phyloP scores from a whole-genome alignment of 2,113 vertebrate genomes.

The Carassius gibelio region DNA sequence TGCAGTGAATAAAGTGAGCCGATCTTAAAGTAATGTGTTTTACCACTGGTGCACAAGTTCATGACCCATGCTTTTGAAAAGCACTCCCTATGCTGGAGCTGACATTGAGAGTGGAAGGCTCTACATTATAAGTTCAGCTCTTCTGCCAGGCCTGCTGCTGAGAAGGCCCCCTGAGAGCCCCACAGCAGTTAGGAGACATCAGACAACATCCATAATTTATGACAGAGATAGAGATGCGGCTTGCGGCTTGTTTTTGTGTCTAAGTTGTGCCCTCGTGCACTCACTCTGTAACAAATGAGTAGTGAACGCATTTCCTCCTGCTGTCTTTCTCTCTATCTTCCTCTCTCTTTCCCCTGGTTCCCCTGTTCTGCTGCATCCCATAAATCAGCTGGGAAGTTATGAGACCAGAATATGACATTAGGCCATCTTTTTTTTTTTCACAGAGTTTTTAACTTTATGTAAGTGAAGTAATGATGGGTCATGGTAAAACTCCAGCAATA shows the following conservation, averaged over 20 bases:
- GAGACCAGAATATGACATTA: not conserved
- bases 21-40: slow-evolving; percentile 6
- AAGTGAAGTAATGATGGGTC: slow-evolving; percentile 21
- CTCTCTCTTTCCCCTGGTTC: not conserved
- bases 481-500: not conserved
- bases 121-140: slow-evolving; percentile 13
- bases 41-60: slow-evolving; percentile 6
- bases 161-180: slow-evolving; percentile 46
- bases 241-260: slow-evolving; percentile 49
- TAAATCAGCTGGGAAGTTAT: slow-evolving; percentile 30
- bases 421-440: not conserved
- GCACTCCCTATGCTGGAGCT: slow-evolving; percentile 18
- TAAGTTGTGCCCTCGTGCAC: slow-evolving; percentile 29
- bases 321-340: slow-evolving; percentile 1
- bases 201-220: slow-evolving; percentile 58
- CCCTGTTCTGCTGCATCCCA: not conserved
- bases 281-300: slow-evolving; percentile 46
- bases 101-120: slow-evolving; percentile 27
- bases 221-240: slow-evolving; percentile 45
- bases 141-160: slow-evolving; percentile 30
- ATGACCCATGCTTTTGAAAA: slow-evolving; percentile 23
- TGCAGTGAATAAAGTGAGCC: not conserved
- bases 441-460: slow-evolving; percentile 2
- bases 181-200: slow-evolving; percentile 52
- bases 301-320: slow-evolving; percentile 36